Evolutionary conservation across 2,888 invertebrate species (phyloP), one percentile per base, ranked within the genome.

Genomic region (Nomada ferruginata): DNA sequence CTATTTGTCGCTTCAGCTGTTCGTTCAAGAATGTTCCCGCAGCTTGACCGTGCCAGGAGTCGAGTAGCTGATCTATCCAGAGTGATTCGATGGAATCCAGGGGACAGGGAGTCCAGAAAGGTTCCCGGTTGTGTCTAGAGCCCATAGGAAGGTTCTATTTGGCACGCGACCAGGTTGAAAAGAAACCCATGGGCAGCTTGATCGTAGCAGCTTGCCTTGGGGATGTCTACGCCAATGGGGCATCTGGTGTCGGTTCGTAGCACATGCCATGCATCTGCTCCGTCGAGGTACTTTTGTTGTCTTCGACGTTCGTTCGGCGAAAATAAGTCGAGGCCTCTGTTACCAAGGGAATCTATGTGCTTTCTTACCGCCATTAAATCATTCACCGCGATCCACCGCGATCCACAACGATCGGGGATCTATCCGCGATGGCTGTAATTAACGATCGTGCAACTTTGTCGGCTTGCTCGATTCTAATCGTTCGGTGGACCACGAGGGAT

Each of bases 181-280:
- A 82, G 85, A 82, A 87, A 81, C 80, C 82, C 79, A 75, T 73
- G 63, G 79, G 78, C 78, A 77, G 66, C 47, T 82, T 82, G 83
- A 89, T 83, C 85, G 83, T 71, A 75, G 82, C 76, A 71, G 87
- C 73, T 36, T 71, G 86, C 68, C 76, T 75, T 70, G 75, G 76
- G 83, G 87, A 88, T 84, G 47, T 88, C 91, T 91, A 92, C 93
- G 92, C 92, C 92, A 91, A 90, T 92, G 93, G 91, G 92, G 92
- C 93, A 93, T 93, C 93, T 93, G 93, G 92, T 90, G 91, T 91
- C 88, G 91, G 88, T 86, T 89, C 89, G 91, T 90, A 92, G 92
- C 93, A 93, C 92, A 93, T 93, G 93, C 93, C 92, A 92, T 91
- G 91, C 93, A 93, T 93, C 93, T 93, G 93, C 93, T 92, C 91